phyloP scores from a whole-genome alignment of 2,888 invertebrate species.

The Tenthredo livida region DNA sequence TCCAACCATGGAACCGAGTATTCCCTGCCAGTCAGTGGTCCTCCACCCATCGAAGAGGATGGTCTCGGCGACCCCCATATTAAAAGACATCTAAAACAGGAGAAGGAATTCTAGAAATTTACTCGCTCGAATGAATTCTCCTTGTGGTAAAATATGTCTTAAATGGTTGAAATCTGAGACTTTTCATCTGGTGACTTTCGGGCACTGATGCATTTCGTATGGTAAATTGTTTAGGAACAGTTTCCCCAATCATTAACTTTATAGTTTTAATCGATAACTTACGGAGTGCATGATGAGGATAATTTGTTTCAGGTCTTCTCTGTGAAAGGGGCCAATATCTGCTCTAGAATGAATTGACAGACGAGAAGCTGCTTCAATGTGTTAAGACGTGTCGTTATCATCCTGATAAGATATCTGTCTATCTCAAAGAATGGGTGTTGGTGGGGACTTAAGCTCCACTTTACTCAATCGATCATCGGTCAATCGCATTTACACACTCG shows the following conservation, averaged over 20 bases:
- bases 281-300: constrained; percentile 29
- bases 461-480: constrained; percentile 26
- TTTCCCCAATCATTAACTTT: not conserved
- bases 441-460: not conserved
- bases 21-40: constrained; percentile 76
- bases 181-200: not conserved
- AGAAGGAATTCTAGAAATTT: not conserved
- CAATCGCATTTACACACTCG: not conserved
- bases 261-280: not conserved
- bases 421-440: not conserved
- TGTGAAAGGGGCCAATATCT: not conserved
- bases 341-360: not conserved
- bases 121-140: not conserved
- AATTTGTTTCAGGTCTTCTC: not conserved
- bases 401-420: constrained; percentile 24
- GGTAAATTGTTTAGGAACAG: not conserved
- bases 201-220: not conserved
- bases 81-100: constrained; percentile 79
- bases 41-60: constrained; percentile 80
- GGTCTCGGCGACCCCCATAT: constrained; percentile 78
- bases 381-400: constrained; percentile 28
- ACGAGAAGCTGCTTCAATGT: not conserved
- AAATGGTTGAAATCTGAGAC: not conserved
- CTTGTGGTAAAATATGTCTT: not conserved
- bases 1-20: constrained; percentile 82